A percentile compares a stretch with the other conserved stretches of the same genome.
Conservation (phyloP, 2,113 vertebrate species). For the Archocentrus centrarchus region DNA sequence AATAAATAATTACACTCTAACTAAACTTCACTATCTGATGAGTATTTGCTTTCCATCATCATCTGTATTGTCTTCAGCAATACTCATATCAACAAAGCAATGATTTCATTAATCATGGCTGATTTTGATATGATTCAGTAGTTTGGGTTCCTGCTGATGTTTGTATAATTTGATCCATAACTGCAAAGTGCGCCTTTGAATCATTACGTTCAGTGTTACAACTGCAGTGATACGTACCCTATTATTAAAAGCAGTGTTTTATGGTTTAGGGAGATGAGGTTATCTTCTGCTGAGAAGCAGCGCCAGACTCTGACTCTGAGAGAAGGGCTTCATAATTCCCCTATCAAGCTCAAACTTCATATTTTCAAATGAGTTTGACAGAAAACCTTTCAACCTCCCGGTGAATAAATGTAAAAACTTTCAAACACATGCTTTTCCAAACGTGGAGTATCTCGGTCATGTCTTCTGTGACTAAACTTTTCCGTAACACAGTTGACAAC, state of each 20-base stretch:
- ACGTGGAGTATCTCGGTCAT: not conserved
- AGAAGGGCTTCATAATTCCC: not conserved
- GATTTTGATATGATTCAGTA: not conserved
- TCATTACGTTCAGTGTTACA: not conserved
- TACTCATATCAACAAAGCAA: not conserved
- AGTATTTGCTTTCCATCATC: not conserved
- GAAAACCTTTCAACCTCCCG: not conserved
- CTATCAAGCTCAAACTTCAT: not conserved
- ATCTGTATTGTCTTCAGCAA: not conserved
- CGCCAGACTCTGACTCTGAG: too few species aligned
- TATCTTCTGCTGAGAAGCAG: too few species aligned
- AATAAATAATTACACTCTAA: not conserved
- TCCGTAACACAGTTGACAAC: not conserved
- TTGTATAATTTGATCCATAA: not conserved
- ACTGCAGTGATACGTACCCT: too few species aligned
- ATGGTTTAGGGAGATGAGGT: too few species aligned
- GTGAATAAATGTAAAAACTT: not conserved
- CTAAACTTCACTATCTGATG: not conserved
- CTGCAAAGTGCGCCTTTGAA: not conserved
- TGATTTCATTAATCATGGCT: not conserved
- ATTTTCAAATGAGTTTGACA: not conserved
- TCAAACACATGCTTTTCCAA: not conserved
- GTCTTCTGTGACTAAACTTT: not conserved
- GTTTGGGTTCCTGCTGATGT: not conserved
- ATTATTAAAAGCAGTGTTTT: too few species aligned